phyloP scores from a whole-genome alignment of 2,888 invertebrate species.

The Andrena marginata region DNA sequence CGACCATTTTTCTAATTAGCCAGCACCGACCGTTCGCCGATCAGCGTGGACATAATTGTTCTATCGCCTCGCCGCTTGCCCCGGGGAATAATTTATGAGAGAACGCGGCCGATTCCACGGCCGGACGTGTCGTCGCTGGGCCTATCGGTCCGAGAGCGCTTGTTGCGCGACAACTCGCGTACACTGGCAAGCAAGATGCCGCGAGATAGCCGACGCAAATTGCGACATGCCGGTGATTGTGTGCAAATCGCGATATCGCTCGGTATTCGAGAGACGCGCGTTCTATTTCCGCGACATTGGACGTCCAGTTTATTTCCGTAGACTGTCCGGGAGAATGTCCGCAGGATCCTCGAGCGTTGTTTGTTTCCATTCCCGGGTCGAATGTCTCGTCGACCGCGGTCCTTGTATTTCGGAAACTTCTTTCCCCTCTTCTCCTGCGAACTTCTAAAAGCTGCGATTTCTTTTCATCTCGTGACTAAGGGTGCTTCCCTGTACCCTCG shows the following conservation, averaged over 20 bases:
- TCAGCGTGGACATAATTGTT: conserved; percentile 29
- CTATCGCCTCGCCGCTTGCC: conserved; percentile 10
- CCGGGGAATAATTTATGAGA: conserved; percentile 42
- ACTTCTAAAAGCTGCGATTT: conserved; percentile 14
- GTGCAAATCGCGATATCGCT: conserved; percentile 35
- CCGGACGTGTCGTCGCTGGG: conserved; percentile 5
- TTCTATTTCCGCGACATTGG: conserved; percentile 39
- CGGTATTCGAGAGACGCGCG: conserved; percentile 12
- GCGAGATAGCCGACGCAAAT: conserved; percentile 5
- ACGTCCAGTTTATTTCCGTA: conserved; percentile 49
- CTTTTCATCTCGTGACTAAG: conserved; percentile 26
- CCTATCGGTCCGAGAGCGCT: neutral
- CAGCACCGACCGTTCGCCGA: conserved; percentile 11
- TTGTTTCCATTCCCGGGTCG: conserved; percentile 29
- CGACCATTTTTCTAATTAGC: conserved; percentile 68
- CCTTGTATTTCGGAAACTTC: conserved; percentile 6
- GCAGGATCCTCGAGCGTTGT: neutral
- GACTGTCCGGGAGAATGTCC: conserved; percentile 8
- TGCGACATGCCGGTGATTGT: conserved; percentile 2
- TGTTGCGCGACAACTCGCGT: too few species aligned
- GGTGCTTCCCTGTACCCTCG: conserved; percentile 12
- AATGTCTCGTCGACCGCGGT: neutral
- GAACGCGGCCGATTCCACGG: neutral
- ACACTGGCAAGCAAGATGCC: neutral
- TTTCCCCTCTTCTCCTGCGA: neutral